phyloP scores from a whole-genome alignment of 2,888 invertebrate species.

The Aelia acuminata region DNA sequence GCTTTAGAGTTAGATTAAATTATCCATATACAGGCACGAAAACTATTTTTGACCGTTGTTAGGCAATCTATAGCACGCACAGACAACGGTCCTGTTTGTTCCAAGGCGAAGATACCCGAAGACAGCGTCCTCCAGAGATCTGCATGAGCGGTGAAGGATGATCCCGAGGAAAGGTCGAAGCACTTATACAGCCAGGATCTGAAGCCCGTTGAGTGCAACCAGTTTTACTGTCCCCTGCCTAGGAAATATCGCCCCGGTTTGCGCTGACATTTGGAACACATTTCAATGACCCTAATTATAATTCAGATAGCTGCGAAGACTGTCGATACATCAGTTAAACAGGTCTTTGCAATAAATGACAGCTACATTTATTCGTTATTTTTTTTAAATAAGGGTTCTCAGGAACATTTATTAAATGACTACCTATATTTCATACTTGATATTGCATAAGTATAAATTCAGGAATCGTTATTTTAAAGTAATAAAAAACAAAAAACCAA shows the following conservation, averaged over 20 bases:
- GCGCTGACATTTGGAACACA: conserved; percentile 13
- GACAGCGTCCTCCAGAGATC: background rate
- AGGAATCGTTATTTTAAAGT: no score
- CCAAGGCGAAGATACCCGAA: background rate
- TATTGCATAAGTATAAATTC: no score
- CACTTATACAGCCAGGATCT: background rate
- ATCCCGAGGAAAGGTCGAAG: background rate
- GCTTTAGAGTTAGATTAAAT: background rate
- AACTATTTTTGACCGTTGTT: background rate
- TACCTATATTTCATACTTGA: no score
- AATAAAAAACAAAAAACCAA: no score
- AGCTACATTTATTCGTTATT: background rate
- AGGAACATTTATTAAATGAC: no score
- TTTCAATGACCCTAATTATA: background rate
- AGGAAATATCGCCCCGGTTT: background rate
- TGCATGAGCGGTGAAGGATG: conserved; percentile 20
- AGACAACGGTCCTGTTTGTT: background rate
- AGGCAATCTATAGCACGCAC: background rate
- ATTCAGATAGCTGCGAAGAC: background rate
- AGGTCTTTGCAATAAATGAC: background rate
- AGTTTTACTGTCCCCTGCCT: background rate
- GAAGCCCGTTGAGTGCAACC: background rate
- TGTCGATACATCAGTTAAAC: background rate
- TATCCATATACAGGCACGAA: background rate
- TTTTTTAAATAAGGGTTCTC: no score